Conservation (phyloP, 2,888 invertebrate genomes). For the Mallateleia sp. region DNA sequence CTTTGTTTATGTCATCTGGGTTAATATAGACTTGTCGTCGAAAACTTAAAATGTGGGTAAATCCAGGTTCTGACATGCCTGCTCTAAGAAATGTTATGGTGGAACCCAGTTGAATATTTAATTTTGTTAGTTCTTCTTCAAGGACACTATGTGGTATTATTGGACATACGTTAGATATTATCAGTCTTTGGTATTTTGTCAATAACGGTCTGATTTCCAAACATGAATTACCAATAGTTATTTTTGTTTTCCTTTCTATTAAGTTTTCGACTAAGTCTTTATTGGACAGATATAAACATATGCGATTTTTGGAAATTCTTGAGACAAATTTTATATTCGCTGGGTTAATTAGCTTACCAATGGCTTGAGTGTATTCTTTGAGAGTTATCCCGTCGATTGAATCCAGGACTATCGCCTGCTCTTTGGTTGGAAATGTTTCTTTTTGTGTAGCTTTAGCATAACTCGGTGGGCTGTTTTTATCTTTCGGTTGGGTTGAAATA, state of each 20-base stretch:
- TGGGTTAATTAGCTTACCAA: slow-evolving; percentile 17
- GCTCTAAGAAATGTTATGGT: slow-evolving; percentile 70
- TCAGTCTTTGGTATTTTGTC: slow-evolving; percentile 50
- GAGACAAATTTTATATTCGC: slow-evolving; percentile 8
- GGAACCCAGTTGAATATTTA: slow-evolving; percentile 64
- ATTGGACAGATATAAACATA: slow-evolving; percentile 52
- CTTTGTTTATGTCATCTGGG: slow-evolving; percentile 63
- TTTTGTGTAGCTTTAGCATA: background rate
- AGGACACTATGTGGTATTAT: slow-evolving; percentile 72
- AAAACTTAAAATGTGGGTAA: slow-evolving; percentile 73
- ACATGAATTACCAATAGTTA: slow-evolving; percentile 26
- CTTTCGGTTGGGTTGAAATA: too few relatives aligned
- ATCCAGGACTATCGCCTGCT: slow-evolving; percentile 54
- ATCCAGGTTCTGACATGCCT: slow-evolving; percentile 62
- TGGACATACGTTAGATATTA: slow-evolving; percentile 76
- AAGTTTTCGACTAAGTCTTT: slow-evolving; percentile 44
- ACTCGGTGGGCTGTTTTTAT: too few relatives aligned
- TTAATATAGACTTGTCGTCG: slow-evolving; percentile 70
- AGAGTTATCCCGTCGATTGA: slow-evolving; percentile 8
- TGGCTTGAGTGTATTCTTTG: slow-evolving; percentile 30
- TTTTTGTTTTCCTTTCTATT: slow-evolving; percentile 15
- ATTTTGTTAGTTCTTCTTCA: slow-evolving; percentile 55
- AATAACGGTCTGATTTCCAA: slow-evolving; percentile 68
- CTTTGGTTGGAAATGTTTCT: slow-evolving; percentile 39
- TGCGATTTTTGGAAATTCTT: slow-evolving; percentile 12